Evolutionary conservation across 2,888 invertebrate species (phyloP), one percentile per base, ranked within the genome.

Genomic region (Zhuqinia jingwanae): DNA sequence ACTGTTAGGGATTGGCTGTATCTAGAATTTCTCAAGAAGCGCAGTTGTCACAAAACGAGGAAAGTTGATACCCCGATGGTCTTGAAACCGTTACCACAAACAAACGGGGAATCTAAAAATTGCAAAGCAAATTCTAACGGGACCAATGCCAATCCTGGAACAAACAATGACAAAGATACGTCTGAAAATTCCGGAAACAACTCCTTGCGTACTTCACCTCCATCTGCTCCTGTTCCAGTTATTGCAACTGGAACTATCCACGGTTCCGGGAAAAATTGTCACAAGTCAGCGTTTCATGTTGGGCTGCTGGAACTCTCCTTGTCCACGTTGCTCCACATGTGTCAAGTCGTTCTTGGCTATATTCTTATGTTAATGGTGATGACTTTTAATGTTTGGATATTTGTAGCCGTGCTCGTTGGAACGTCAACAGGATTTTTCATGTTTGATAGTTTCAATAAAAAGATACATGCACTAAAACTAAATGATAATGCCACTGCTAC

Each of bases 321-420:
- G 36, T 84, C 88, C 17, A 77, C 88, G 10, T 11, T 88, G 5
- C 42, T 88, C 13, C 88, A 88, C 53, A 85, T 88, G 85, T 70
- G 63, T 27, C 78, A 85, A 75, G 81, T 85, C 10, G 56, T 77
- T n/a, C n/a, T 90, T 17, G 89, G 89, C 45, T 90, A 90, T 77
- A 63, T 76, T 17, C 85, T 91, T n/a, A 91, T 91, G 91, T 63
- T 90, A n/a, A 81, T 88, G 20, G 90, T 90, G 3, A 91, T 91
- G 91, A 89, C 91, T 53, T 91, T 88, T 47, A 91, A 91, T 70
- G 87, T 90, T 1, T 89, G 88, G 88, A 83, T 91, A 27, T 88
- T 91, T 45, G 42, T 89, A n/a, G 88, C 90, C 8, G 87, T 90
- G 10, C 42, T 82, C 3, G 60, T 88, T 5, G 91, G 91, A 20